Evolutionary conservation across 2,888 invertebrate species (phyloP).

Genomic region (Oligia latruncula): DNA sequence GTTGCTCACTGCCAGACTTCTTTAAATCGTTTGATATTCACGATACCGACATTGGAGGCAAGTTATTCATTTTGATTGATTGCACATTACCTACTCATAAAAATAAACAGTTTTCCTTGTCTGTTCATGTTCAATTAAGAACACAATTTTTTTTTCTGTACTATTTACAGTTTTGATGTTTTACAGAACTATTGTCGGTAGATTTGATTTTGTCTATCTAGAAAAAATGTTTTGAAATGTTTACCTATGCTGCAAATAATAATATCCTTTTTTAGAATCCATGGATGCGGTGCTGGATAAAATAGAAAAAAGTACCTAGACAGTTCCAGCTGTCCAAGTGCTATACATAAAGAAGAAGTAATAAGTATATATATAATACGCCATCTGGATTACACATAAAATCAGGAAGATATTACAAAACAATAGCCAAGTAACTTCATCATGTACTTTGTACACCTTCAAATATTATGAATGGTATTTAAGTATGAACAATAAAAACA

Average conservation of each 20-base stretch:
- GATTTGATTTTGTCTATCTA: too few relatives aligned
- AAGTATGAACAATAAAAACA: conserved; percentile 25
- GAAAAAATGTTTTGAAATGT: not conserved
- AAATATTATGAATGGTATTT: conserved; percentile 20
- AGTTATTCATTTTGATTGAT: conserved; percentile 13
- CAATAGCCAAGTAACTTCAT: not conserved
- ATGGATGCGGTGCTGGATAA: conserved; percentile 1
- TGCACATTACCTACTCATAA: not conserved
- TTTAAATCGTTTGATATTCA: conserved; percentile 41
- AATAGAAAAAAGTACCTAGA: conserved; percentile 4
- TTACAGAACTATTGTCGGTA: not conserved
- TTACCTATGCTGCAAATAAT: conserved; percentile 7
- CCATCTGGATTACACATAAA: not conserved
- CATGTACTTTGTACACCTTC: conserved; percentile 18
- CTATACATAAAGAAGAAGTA: not conserved
- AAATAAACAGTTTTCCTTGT: not conserved
- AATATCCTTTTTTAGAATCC: conserved; percentile 7
- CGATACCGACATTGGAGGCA: conserved; percentile 45
- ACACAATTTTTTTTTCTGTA: not conserved
- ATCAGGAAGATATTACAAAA: not conserved
- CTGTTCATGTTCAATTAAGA: conserved; percentile 3
- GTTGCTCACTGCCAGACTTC: conserved; percentile 61
- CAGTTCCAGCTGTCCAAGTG: not conserved
- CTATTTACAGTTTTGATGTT: not conserved
- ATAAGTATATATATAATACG: not conserved